phyloP scores from a whole-genome alignment of 2,113 vertebrate species.

The Misgurnus anguillicaudatus region DNA sequence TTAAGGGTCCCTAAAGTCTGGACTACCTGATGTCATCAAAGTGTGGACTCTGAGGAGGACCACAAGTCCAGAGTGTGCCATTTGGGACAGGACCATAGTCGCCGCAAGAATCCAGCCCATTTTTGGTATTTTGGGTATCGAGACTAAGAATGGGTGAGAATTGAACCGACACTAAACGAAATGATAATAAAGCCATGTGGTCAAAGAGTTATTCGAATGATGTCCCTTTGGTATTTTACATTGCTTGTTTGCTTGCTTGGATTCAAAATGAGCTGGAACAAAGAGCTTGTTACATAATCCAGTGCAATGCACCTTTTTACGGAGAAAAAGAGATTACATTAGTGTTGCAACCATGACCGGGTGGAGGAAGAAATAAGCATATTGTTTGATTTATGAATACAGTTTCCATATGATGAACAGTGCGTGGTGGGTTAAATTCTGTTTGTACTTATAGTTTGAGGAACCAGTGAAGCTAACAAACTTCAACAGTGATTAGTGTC shows the following conservation, averaged over 20 bases:
- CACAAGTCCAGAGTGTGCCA: no score
- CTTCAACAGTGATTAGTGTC: background rate
- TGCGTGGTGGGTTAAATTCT: background rate
- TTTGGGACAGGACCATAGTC: no score
- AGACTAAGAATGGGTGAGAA: background rate
- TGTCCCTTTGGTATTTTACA: slow-evolving; percentile 7
- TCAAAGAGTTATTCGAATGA: slow-evolving; percentile 1
- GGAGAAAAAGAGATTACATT: slow-evolving; percentile 36
- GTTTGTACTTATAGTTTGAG: background rate
- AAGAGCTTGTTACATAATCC: slow-evolving; percentile 21
- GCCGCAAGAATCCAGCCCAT: slow-evolving; percentile 7
- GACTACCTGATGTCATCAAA: no score
- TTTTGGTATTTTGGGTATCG: background rate
- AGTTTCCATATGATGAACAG: slow-evolving; percentile 21
- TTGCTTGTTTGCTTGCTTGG: slow-evolving; percentile 14
- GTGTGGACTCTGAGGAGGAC: no score
- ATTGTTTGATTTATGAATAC: slow-evolving; percentile 21
- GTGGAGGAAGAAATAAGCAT: slow-evolving; percentile 13
- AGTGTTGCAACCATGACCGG: slow-evolving; percentile 24
- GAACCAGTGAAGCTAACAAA: background rate
- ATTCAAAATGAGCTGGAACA: slow-evolving; percentile 21
- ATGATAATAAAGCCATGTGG: slow-evolving; percentile 2
- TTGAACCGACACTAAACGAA: background rate
- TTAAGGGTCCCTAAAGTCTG: no score
- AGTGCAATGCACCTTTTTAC: slow-evolving; percentile 31